Conservation (phyloP, 1,140 invertebrate genomes). For the Capitella teleta region DNA sequence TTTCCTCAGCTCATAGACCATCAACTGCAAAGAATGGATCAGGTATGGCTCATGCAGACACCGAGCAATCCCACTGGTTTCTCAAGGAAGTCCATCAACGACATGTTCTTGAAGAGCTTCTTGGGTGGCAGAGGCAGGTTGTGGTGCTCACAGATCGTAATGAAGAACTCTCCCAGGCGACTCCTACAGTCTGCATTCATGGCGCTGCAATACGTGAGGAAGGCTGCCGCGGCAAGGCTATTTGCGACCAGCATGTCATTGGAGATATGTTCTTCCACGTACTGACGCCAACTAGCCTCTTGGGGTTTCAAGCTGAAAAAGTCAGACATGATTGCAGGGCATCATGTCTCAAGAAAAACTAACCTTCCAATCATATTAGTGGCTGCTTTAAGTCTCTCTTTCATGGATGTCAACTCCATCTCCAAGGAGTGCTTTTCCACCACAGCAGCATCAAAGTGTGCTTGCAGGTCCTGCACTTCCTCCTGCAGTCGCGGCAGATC, state of each 20-base stretch:
- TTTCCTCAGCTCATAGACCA: constrained; percentile 31
- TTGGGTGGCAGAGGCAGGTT: constrained; percentile 29
- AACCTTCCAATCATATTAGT: constrained; percentile 36
- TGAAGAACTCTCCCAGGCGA: constrained; percentile 36
- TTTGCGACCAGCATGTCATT: constrained; percentile 36
- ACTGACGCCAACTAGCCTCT: constrained; percentile 32
- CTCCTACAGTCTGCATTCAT: constrained; percentile 26
- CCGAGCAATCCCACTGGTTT: constrained; percentile 13
- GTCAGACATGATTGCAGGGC: neutral
- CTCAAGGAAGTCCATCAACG: constrained; percentile 34
- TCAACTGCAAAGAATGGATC: constrained; percentile 20
- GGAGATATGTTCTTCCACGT: constrained; percentile 36
- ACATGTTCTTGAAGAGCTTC: constrained; percentile 31
- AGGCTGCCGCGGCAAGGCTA: constrained; percentile 38
- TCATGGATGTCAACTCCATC: constrained; percentile 37
- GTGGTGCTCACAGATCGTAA: constrained; percentile 39
- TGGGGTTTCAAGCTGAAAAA: constrained; percentile 29
- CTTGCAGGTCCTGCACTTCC: constrained; percentile 30
- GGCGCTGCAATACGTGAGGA: constrained; percentile 35
- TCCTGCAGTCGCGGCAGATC: constrained; percentile 33
- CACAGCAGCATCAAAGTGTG: constrained; percentile 35
- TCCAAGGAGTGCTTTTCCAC: constrained; percentile 38
- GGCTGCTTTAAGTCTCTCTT: constrained; percentile 39
- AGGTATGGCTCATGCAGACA: neutral
- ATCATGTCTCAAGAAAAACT: neutral